Evolutionary conservation across 2,797 vertebrate genomes (phyloP), one percentile per base, ranked within the genome.

Genomic region (Macropodus opercularis): DNA sequence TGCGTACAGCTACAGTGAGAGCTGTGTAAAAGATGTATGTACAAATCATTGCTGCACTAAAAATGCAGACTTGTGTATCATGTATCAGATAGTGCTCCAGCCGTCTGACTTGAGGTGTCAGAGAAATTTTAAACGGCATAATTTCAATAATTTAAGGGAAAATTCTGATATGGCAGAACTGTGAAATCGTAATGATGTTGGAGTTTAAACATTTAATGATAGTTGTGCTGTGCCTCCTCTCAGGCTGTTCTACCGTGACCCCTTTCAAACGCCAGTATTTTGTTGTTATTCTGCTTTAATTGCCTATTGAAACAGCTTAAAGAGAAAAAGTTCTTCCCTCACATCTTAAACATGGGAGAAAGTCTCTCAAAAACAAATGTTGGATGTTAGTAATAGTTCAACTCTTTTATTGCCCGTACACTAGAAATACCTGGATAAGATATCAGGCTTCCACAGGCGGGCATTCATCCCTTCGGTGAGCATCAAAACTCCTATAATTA

Each of bases 281-380:
- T n/a, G n/a, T n/a, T n/a, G n/a, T n/a, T n/a, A 21, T 35, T 61
- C 19, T 23, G 26, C 49, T 63, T 49, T 19, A 41, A n/a, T 50
- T 49, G 36, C 44, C 63, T 14, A 31, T 41, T n/a, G n/a, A n/a
- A n/a, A n/a, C n/a, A n/a, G n/a, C n/a, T n/a, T 72, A 48, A 69
- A 62, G 27, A 29, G 11, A 29, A 10, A 27, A 8, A 8, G 3
- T 47, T 50, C 26, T 40, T 12, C 31, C 8, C 27, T 27, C 24
- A 39, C 13, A 48, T 65, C 43, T 27, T 17, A 10, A 35, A 54
- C 14, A 52, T 23, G 12, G 19, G 15, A 24, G 19, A 42, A 53
- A 27, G 31, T 2, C 6, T 6, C 13, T 54, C 3, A 27, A 4
- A 2, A n/a, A n/a, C n/a, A n/a, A n/a, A n/a, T n/a, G n/a, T n/a